Evolutionary conservation across 2,113 vertebrate genomes (phyloP), one percentile per base, ranked within the genome.

Genomic region (Falcunculus frontatus): DNA sequence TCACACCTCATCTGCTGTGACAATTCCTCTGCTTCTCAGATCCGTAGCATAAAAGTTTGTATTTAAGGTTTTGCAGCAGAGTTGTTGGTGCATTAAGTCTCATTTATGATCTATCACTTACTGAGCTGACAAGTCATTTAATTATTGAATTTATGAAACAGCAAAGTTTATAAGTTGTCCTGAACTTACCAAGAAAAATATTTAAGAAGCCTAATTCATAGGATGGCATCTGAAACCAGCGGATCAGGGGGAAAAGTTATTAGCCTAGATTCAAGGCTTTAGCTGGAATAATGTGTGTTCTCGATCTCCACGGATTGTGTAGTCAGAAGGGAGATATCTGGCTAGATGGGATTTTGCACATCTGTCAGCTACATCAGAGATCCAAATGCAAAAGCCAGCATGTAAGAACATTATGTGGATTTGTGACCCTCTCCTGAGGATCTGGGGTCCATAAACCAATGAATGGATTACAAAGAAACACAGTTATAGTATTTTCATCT

Each of bases 331-430:
- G 88, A 96, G 85, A 46, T 88, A 94, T 87, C 93, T 95, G 84
- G 62, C 70, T 96, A 89, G 92, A 95, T 96, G 77, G 77, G 96
- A 92, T 91, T 96, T 92, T 87, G 95, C 90, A 97, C 96, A 96
- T 95, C 92, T 96, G 96, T 96, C 96, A 96, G 91, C 77, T 96
- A 69, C 87, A 95, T 96, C 92, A 97, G 89, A 91, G 77, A 94
- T 85, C 74, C 92, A 95, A 96, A 95, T 77, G 84, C 86, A 95
- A 90, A 95, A 93, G 55, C 74, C 96, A 96, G 96, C 84, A 85
- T 39, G 86, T 73, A 95, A 88, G 91, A 83, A 94, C 89, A 96
- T 97, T 95, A 96, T 41, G 81, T 57, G 87, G 94, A 95, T 97
- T 96, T 96, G 96, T 94, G 91, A 89, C 80, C 55, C 74, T 87